Evolutionary conservation across 2,888 invertebrate genomes (phyloP).

Genomic region (Artemia sinica): DNA sequence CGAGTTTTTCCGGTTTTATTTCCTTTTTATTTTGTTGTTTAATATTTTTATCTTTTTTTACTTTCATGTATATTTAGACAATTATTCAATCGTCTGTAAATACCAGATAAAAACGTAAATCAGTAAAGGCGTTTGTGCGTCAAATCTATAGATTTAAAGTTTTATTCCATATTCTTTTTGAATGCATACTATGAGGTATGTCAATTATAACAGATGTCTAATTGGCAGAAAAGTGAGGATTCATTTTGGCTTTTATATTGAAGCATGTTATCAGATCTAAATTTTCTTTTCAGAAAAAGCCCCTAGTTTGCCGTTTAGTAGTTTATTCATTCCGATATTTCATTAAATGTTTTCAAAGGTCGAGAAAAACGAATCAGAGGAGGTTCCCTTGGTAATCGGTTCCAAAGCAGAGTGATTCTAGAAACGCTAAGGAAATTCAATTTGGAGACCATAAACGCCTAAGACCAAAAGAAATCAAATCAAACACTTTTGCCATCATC

Average conservation of each 20-base stretch:
- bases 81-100: too few species aligned
- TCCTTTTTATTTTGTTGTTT: too few species aligned
- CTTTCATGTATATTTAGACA: too few species aligned
- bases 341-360: conserved; percentile 1
- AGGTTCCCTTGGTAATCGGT: background rate
- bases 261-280: background rate
- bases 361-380: conserved; percentile 5
- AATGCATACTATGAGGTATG: too few species aligned
- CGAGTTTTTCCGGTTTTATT: too few species aligned
- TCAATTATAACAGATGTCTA: background rate
- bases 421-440: conserved; percentile 11
- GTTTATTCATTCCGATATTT: background rate
- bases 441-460: conserved; percentile 10
- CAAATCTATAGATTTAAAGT: too few species aligned
- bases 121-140: too few species aligned
- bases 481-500: conserved; percentile 14
- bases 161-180: too few species aligned
- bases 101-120: too few species aligned
- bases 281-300: background rate
- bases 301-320: background rate
- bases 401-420: background rate
- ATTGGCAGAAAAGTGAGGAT: background rate
- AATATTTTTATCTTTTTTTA: too few species aligned
- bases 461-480: conserved; percentile 10
- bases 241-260: too few species aligned